Evolutionary conservation across 2,113 vertebrate species (phyloP).

Genomic region (Oreochromis aureus): DNA sequence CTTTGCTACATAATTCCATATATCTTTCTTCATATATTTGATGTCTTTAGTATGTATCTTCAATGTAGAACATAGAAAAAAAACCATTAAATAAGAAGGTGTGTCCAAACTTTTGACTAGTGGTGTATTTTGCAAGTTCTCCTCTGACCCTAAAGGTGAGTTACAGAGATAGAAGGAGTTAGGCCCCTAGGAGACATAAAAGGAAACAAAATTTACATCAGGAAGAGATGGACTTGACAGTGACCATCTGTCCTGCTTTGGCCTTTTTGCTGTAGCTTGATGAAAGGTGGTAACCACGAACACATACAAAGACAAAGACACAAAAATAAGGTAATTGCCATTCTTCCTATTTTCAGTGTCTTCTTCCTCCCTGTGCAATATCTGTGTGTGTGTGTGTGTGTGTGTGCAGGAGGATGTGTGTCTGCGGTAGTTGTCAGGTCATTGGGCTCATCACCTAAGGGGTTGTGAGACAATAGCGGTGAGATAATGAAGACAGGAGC

Average conservation of each 20-base stretch:
- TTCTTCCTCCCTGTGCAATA: not conserved
- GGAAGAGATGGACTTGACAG: conserved; percentile 21
- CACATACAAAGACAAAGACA: not conserved
- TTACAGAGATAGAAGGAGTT: not conserved
- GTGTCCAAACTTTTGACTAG: not conserved
- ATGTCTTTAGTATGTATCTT: not conserved
- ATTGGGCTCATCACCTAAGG: conserved; percentile 44
- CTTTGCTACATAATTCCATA: not conserved
- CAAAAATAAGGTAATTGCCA: not conserved
- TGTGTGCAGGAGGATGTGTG: not conserved
- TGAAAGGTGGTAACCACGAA: conserved; percentile 3
- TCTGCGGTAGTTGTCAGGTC: conserved; percentile 1
- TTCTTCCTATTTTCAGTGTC: not conserved
- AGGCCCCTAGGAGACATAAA: not conserved
- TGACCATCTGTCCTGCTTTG: conserved; percentile 40
- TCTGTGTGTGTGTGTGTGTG: not conserved
- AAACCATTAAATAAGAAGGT: not conserved
- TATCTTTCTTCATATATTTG: not conserved
- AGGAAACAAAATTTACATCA: not conserved
- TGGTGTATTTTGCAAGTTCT: not conserved
- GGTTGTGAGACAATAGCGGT: conserved; percentile 37
- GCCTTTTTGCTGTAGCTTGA: conserved; percentile 19
- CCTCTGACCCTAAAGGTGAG: not conserved
- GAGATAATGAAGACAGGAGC: conserved; percentile 50
- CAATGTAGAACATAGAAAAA: not conserved